phyloP scores from a whole-genome alignment of 2,888 invertebrate species.

The Acrocera orbiculus region DNA sequence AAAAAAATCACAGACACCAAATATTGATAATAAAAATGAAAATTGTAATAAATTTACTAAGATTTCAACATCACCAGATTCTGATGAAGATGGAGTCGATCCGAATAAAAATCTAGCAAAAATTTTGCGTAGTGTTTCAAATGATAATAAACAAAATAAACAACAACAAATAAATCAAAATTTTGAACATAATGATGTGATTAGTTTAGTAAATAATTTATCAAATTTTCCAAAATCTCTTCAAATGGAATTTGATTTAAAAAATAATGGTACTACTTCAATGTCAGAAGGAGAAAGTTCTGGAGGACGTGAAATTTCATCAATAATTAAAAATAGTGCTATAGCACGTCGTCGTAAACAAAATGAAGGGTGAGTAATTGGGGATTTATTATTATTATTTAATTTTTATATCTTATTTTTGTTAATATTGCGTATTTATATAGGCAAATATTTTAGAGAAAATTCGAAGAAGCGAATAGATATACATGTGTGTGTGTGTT shows the following conservation, averaged over 20 bases:
- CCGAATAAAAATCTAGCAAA: conserved; percentile 23
- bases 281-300: conserved; percentile 34
- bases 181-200: conserved; percentile 25
- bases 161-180: conserved; percentile 1
- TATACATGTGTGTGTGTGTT: too few species aligned
- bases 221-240: conserved; percentile 20
- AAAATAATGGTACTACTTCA: conserved; percentile 16
- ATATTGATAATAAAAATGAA: conserved; percentile 14
- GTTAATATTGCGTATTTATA: too few species aligned
- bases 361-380: conserved; percentile 34
- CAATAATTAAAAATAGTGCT: conserved; percentile 34
- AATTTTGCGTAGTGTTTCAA: conserved; percentile 22
- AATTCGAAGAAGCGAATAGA: too few species aligned
- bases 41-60: conserved; percentile 8
- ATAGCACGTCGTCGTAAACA: conserved; percentile 30
- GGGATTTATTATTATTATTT: too few species aligned
- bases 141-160: conserved; percentile 17
- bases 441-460: too few species aligned
- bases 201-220: conserved; percentile 26
- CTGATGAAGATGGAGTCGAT: conserved; percentile 14
- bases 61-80: conserved; percentile 10
- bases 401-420: too few species aligned
- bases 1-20: conserved; percentile 24
- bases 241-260: conserved; percentile 6
- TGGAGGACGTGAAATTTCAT: conserved; percentile 33